Evolutionary conservation across 2,888 invertebrate genomes (phyloP).

Genomic region (Lepetodrilus schrolli): DNA sequence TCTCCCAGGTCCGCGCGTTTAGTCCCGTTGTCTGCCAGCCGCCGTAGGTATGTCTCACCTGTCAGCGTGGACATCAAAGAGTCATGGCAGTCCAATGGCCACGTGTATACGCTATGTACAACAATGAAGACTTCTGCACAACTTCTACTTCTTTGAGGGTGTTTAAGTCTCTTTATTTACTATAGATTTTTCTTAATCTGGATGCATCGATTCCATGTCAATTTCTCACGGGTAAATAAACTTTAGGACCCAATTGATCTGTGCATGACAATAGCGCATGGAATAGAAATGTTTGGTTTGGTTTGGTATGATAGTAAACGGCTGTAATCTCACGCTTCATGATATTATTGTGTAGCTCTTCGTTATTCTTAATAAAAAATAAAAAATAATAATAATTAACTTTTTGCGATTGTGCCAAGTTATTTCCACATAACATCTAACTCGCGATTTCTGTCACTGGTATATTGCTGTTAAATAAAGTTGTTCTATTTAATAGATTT

Average conservation of each 20-base stretch:
- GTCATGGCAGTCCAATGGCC: not conserved
- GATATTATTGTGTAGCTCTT: constrained; percentile 5
- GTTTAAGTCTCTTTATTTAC: not conserved
- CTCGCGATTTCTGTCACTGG: too few species aligned
- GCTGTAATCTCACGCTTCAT: not conserved
- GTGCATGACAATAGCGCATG: not conserved
- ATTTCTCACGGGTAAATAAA: constrained; percentile 27
- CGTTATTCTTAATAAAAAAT: too few species aligned
- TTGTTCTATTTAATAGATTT: too few species aligned
- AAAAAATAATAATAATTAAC: too few species aligned
- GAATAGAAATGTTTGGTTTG: not conserved
- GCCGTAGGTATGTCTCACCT: not conserved
- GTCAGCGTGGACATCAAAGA: constrained; percentile 10
- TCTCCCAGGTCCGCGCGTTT: not conserved
- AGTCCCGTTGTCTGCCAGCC: not conserved
- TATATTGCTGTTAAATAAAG: too few species aligned
- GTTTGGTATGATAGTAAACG: not conserved
- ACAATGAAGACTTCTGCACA: not conserved
- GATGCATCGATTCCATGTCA: constrained; percentile 19
- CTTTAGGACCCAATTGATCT: constrained; percentile 6
- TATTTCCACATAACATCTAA: too few species aligned
- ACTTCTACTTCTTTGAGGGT: not conserved
- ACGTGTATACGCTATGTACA: not conserved
- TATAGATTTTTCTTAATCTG: constrained; percentile 23
- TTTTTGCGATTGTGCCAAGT: too few species aligned